A percentile compares a stretch with the other conserved stretches of the same genome.
Evolutionary conservation across 2,888 invertebrate species (phyloP).

Genomic region (Aleiodes testaceus): DNA sequence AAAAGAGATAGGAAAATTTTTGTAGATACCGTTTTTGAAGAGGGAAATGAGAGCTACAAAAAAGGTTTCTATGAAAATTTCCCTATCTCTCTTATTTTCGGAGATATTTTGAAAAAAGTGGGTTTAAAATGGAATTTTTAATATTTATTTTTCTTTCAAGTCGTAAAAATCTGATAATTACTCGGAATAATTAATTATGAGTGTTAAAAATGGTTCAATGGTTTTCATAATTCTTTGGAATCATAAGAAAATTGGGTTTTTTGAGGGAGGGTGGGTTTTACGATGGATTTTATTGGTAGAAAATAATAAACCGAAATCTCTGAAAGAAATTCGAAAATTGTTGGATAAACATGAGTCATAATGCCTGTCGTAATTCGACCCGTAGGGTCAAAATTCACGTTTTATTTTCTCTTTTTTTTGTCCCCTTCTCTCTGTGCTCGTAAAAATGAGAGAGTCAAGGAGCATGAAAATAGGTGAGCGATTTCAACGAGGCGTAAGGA

Average conservation of each 20-base stretch:
- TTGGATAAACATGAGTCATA: conserved; percentile 31
- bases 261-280: conserved; percentile 3
- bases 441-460: conserved; percentile 39
- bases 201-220: background rate
- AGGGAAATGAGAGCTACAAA: too few species aligned
- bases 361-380: background rate
- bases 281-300: conserved; percentile 15
- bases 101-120: too few species aligned
- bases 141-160: too few species aligned
- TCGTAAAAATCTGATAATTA: too few species aligned
- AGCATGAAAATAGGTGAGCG: conserved; percentile 35
- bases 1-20: too few species aligned
- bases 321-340: conserved; percentile 28
- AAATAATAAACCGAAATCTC: conserved; percentile 12
- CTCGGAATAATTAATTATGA: too few species aligned
- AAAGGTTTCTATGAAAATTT: too few species aligned
- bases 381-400: conserved; percentile 23
- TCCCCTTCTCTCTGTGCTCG: conserved; percentile 39
- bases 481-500: conserved; percentile 46
- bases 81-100: too few species aligned
- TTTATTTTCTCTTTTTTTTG: conserved; percentile 23
- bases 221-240: too few species aligned
- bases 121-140: too few species aligned
- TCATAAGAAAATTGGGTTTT: too few species aligned
- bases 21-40: too few species aligned